A percentile compares a stretch with the other conserved stretches of the same genome.
phyloP scores from a whole-genome alignment of 2,888 invertebrate genomes.

The Hyalella azteca region DNA sequence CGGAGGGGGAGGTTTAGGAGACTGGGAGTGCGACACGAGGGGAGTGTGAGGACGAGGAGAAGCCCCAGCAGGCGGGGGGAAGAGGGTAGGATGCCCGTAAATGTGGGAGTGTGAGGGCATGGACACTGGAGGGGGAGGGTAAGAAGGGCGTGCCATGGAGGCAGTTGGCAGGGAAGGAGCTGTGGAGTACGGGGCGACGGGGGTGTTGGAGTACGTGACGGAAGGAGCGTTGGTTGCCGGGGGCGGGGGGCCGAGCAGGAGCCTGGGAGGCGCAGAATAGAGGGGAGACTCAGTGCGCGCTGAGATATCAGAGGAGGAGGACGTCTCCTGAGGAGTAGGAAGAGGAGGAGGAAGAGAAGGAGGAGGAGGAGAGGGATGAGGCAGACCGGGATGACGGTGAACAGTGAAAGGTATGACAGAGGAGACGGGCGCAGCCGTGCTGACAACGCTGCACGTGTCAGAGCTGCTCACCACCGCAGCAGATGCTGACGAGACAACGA shows the following conservation, averaged over 20 bases:
- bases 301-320: not conserved
- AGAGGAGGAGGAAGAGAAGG: not conserved
- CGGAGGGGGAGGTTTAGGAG: slow-evolving; percentile 37
- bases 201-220: slow-evolving; percentile 61
- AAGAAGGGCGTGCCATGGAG: not conserved
- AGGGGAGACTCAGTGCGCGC: not conserved
- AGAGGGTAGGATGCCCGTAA: slow-evolving; percentile 45
- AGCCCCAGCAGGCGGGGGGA: not conserved
- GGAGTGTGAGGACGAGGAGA: slow-evolving; percentile 36
- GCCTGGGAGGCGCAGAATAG: not conserved
- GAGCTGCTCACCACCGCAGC: no score
- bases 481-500: no score
- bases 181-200: slow-evolving; percentile 24
- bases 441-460: not conserved
- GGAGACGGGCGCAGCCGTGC: not conserved
- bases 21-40: slow-evolving; percentile 38
- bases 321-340: not conserved
- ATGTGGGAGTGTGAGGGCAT: slow-evolving; percentile 55
- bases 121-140: slow-evolving; percentile 62
- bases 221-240: slow-evolving; percentile 5
- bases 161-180: slow-evolving; percentile 7
- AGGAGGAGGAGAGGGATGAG: slow-evolving; percentile 26
- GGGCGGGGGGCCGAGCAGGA: not conserved
- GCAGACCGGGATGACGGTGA: slow-evolving; percentile 29
- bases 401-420: not conserved